phyloP scores from a whole-genome alignment of 2,113 vertebrate species.

The Prolemur simus region DNA sequence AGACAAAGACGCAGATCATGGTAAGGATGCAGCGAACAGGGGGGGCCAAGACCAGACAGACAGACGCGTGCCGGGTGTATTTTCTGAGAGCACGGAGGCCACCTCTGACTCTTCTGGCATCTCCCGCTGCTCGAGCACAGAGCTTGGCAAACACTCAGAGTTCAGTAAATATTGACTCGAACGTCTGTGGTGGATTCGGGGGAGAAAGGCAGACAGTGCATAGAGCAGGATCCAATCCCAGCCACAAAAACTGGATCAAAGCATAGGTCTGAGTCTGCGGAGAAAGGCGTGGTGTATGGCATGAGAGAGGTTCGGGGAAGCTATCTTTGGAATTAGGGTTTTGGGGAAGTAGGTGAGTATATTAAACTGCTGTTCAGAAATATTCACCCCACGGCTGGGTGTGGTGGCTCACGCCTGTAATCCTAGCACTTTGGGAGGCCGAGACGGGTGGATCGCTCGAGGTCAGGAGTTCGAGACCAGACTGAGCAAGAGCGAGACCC shows the following conservation, averaged over 20 bases:
- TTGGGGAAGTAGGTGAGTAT: background rate
- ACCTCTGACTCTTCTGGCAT: background rate
- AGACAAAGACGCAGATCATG: background rate
- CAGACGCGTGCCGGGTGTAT: background rate
- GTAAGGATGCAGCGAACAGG: background rate
- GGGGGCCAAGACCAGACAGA: background rate
- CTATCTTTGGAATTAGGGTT: background rate
- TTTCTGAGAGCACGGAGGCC: background rate
- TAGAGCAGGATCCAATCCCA: rapidly evolving
- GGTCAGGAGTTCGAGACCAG: no score
- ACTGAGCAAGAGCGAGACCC: no score
- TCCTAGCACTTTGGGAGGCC: no score
- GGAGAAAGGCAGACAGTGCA: background rate
- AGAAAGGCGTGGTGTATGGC: rapidly evolving
- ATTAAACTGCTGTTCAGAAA: background rate
- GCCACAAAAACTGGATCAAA: no score
- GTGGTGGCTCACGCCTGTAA: no score
- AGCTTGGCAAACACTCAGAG: background rate
- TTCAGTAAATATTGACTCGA: background rate
- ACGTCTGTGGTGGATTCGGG: no score
- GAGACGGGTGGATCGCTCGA: no score
- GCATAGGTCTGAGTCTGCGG: background rate
- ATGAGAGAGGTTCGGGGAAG: rapidly evolving
- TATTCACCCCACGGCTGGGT: no score
- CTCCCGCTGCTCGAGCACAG: background rate